Evolutionary conservation across 1,140 invertebrate genomes (phyloP).

Genomic region (Conopomorpha cramerella): DNA sequence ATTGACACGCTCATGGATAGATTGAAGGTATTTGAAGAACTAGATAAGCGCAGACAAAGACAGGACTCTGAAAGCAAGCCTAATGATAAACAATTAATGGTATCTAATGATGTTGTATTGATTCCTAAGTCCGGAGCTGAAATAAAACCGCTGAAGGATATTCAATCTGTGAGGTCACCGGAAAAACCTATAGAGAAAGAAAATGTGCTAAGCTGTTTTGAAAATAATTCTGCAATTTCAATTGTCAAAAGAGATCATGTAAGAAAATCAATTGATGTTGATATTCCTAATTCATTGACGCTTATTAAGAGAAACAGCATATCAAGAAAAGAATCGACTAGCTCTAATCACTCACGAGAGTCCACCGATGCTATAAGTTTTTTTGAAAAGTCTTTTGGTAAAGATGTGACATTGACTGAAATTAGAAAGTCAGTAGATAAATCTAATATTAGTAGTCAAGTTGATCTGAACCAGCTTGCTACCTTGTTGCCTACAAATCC

Average conservation of each 20-base stretch:
- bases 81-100: slow-evolving; percentile 45
- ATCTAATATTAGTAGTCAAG: slow-evolving; percentile 18
- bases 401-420: slow-evolving; percentile 55
- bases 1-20: slow-evolving; percentile 57
- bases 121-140: slow-evolving; percentile 52
- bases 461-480: slow-evolving; percentile 38
- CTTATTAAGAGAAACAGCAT: slow-evolving; percentile 52
- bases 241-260: slow-evolving; percentile 55
- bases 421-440: slow-evolving; percentile 57
- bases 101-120: slow-evolving; percentile 51
- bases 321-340: slow-evolving; percentile 51
- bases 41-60: slow-evolving; percentile 52
- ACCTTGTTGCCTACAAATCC: slow-evolving; percentile 35
- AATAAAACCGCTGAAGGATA: slow-evolving; percentile 48
- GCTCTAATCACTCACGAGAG: slow-evolving; percentile 48
- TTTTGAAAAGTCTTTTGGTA: slow-evolving; percentile 54
- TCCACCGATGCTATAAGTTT: slow-evolving; percentile 49
- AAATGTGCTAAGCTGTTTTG: slow-evolving; percentile 53
- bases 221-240: slow-evolving; percentile 56
- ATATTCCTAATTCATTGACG: slow-evolving; percentile 51
- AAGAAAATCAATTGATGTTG: slow-evolving; percentile 47
- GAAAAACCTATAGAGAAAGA: slow-evolving; percentile 51
- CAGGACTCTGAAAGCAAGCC: slow-evolving; percentile 44
- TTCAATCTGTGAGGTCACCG: slow-evolving; percentile 41
- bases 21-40: slow-evolving; percentile 55